phyloP scores from a whole-genome alignment of 1,140 invertebrate genomes.

The Ostrea denselamellosa region DNA sequence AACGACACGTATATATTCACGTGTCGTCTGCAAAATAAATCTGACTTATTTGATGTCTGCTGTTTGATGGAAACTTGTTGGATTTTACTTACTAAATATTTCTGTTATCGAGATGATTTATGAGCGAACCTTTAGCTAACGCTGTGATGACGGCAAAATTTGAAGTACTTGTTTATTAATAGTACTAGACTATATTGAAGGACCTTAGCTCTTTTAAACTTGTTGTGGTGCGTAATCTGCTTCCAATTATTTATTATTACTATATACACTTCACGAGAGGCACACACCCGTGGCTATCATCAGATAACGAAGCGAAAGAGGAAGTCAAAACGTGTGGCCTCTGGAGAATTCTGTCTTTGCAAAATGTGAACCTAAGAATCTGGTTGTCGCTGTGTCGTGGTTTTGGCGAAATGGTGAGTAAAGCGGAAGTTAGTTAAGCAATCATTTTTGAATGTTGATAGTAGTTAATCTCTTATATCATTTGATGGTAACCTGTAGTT shows the following conservation, averaged over 20 bases:
- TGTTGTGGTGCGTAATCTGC: background rate
- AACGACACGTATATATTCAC: background rate
- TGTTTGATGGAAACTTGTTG: conserved; percentile 1
- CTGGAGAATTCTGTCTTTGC: background rate
- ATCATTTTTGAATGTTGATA: background rate
- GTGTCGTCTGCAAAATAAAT: background rate
- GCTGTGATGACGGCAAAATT: background rate
- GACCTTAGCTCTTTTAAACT: background rate
- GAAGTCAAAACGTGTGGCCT: background rate
- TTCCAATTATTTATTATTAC: background rate
- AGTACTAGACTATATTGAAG: background rate
- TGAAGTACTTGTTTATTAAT: conserved; percentile 18
- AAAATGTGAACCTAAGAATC: background rate
- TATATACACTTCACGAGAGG: background rate
- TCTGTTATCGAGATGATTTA: conserved; percentile 9
- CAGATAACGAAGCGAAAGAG: conserved; percentile 27
- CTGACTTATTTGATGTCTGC: background rate
- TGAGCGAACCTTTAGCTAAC: background rate
- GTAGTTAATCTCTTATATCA: no score
- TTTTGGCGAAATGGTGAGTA: background rate
- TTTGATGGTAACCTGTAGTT: no score
- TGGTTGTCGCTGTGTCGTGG: background rate
- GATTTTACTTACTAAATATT: background rate
- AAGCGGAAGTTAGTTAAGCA: background rate
- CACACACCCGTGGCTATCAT: conserved; percentile 3